These are phyloP conservation scores for Heliconius hortense DNA, from an alignment of 2,888 invertebrate species.

Conservation along the genomic window DNA sequence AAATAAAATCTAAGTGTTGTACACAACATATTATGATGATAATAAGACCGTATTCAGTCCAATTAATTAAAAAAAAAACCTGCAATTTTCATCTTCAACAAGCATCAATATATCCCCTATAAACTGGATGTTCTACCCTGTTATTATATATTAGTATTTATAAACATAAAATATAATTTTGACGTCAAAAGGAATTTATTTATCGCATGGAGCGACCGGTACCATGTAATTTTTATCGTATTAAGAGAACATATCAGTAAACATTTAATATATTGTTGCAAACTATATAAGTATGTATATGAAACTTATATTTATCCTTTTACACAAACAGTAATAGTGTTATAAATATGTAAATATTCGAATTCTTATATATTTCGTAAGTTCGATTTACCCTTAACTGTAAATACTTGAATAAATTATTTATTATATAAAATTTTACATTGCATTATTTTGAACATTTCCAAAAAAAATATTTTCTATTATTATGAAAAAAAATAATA, in stretches of 20 bases:
- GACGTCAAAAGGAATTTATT: constrained; percentile 60
- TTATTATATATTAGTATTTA: constrained; percentile 67
- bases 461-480: background rate
- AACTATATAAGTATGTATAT: constrained; percentile 31
- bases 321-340: background rate
- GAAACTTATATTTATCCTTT: background rate
- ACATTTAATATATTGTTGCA: constrained; percentile 53
- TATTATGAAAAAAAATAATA: background rate
- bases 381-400: no score
- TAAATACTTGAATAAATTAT: no score
- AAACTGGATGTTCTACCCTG: constrained; percentile 47
- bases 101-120: constrained; percentile 44
- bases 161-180: constrained; percentile 68
- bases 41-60: constrained; percentile 35
- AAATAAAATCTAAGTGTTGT: background rate
- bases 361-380: no score
- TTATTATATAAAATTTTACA: no score
- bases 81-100: constrained; percentile 40
- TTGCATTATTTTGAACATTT: background rate
- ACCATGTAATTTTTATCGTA: constrained; percentile 63
- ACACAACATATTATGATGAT: constrained; percentile 19
- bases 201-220: constrained; percentile 53
- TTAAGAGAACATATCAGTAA: constrained; percentile 55
- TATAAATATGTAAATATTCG: background rate
- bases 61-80: constrained; percentile 40